These are phyloP conservation scores for Lomographa bimaculata DNA, from an alignment of 2,888 invertebrate genomes.

Conservation along the genomic window DNA sequence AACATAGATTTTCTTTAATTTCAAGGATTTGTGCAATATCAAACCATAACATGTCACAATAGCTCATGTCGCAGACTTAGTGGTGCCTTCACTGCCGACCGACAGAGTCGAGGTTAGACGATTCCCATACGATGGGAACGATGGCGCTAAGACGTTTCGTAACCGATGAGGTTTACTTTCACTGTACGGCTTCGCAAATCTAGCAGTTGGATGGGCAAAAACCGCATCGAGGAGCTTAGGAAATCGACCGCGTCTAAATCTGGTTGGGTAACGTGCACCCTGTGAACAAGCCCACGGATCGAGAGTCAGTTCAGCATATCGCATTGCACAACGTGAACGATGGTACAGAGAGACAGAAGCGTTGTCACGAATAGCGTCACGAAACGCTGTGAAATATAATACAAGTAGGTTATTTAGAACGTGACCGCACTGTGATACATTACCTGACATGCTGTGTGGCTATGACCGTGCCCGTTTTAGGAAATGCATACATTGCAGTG, in stretches of 20 bases:
- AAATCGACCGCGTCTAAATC: slow-evolving; percentile 60
- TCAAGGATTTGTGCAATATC: no score
- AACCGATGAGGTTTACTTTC: slow-evolving; percentile 58
- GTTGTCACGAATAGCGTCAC: slow-evolving; percentile 63
- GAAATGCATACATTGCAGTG: slow-evolving; percentile 34
- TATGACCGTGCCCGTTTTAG: slow-evolving; percentile 46
- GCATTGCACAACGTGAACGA: slow-evolving; percentile 61
- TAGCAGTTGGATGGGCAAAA: slow-evolving; percentile 52
- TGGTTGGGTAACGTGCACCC: slow-evolving; percentile 60
- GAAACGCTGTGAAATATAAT: slow-evolving; percentile 65
- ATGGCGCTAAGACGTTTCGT: slow-evolving; percentile 44
- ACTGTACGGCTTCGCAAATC: slow-evolving; percentile 52
- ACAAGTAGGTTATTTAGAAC: slow-evolving; percentile 71
- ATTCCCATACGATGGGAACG: slow-evolving; percentile 23
- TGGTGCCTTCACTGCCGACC: slow-evolving; percentile 32
- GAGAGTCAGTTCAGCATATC: slow-evolving; percentile 53
- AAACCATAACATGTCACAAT: no score
- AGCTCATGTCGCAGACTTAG: no score
- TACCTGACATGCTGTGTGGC: slow-evolving; percentile 48
- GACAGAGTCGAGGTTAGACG: slow-evolving; percentile 6
- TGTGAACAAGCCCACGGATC: slow-evolving; percentile 60
- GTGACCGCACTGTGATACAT: slow-evolving; percentile 65
- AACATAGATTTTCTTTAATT: no score
- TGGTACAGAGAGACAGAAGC: slow-evolving; percentile 56
- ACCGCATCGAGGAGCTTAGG: slow-evolving; percentile 55